These are phyloP conservation scores for Cheumatopsyche charites DNA, from an alignment of 1,140 invertebrate species.

Conservation along the genomic window DNA sequence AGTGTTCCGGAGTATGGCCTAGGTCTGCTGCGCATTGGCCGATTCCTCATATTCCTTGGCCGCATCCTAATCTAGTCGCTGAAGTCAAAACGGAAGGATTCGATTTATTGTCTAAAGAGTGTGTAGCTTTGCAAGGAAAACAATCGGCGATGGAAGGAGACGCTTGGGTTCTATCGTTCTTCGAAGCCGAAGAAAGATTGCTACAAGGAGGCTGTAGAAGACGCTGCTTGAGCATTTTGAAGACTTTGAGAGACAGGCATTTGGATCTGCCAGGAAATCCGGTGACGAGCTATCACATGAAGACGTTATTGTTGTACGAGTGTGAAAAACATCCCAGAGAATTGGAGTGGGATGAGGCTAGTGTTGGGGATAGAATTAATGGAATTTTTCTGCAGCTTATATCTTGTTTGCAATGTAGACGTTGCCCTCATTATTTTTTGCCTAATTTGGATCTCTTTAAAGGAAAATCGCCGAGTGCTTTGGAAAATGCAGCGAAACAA, in stretches of 20 bases:
- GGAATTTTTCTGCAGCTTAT: conserved; percentile 96
- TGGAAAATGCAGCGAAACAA: conserved; percentile 96
- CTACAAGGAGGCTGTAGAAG: conserved; percentile 86
- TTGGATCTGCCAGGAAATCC: conserved; percentile 92
- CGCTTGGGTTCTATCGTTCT: conserved; percentile 94
- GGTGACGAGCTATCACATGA: conserved; percentile 93
- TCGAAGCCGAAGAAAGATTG: conserved; percentile 91
- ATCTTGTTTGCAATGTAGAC: conserved; percentile 93
- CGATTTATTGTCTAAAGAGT: conserved; percentile 93
- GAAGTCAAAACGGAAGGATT: conserved; percentile 98
- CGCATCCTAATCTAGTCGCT: conserved; percentile 90
- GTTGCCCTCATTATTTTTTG: conserved; percentile 95
- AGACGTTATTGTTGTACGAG: conserved; percentile 93
- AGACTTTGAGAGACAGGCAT: conserved; percentile 92
- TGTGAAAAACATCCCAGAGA: conserved; percentile 98
- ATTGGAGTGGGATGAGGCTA: conserved; percentile 93
- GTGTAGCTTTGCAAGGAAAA: conserved; percentile 86
- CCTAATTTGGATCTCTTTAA: conserved; percentile 93
- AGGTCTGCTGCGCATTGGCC: conserved; percentile 96
- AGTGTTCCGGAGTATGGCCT: conserved; percentile 93
- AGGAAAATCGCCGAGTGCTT: conserved; percentile 88
- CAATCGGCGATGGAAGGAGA: conserved; percentile 97
- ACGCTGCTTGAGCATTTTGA: conserved; percentile 90
- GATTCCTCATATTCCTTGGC: conserved; percentile 88
- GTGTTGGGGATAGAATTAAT: conserved; percentile 88